A percentile compares a stretch with the other conserved stretches of the same genome.
These are phyloP conservation scores for Heterocephalus glaber DNA, from an alignment of 2,113 vertebrate species.

Conservation along the genomic window DNA sequence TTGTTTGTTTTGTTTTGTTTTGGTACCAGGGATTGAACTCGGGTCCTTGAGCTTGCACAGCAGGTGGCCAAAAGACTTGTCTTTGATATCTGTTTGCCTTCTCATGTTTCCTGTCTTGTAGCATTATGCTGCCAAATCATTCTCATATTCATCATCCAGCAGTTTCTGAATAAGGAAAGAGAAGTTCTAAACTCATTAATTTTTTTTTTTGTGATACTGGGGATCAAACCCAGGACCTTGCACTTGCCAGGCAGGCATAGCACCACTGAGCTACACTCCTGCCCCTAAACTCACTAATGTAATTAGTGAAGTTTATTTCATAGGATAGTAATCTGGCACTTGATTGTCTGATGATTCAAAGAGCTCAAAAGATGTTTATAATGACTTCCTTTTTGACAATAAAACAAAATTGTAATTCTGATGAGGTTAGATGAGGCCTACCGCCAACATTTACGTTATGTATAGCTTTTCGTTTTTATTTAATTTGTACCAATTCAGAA, in stretches of 20 bases:
- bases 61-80: no score
- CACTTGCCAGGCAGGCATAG: no score
- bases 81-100: background rate
- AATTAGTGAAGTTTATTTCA: conserved; percentile 15
- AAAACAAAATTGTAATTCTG: background rate
- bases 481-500: conserved; percentile 29
- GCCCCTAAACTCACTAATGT: background rate
- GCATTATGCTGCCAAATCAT: background rate
- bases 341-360: background rate
- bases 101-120: background rate
- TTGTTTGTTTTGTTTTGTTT: no score
- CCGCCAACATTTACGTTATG: background rate
- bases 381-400: background rate
- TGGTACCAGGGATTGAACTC: no score
- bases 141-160: background rate
- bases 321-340: background rate
- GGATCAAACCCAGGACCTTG: no score
- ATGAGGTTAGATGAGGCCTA: background rate
- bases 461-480: background rate
- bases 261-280: no score
- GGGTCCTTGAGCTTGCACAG: no score
- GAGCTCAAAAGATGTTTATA: background rate
- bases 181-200: background rate
- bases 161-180: conserved; percentile 36
- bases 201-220: no score